A percentile compares a stretch with the other conserved stretches of the same genome.
Conservation (phyloP, 92 coral and sea anemone genomes). For the Micromussa lordhowensis region DNA sequence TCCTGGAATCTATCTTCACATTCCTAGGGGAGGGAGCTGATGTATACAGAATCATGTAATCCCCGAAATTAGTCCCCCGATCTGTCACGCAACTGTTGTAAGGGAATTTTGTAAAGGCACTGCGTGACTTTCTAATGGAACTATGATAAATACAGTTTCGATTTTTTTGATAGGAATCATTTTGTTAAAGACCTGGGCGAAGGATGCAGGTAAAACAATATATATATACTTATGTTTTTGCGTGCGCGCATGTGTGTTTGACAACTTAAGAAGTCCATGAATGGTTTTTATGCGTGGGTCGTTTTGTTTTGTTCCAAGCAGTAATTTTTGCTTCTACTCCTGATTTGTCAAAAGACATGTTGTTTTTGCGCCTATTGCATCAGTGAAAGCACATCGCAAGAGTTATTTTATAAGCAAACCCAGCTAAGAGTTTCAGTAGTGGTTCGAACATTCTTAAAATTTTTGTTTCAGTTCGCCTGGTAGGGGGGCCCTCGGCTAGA, state of each 20-base stretch:
- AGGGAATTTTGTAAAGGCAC: not conserved
- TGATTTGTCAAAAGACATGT: not conserved
- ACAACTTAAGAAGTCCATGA: no score
- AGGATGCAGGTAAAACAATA: constrained; percentile 15
- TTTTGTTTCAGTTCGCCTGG: constrained; percentile 32
- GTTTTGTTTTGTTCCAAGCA: no score
- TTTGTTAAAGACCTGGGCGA: constrained; percentile 15
- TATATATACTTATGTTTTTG: no score
- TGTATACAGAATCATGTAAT: no score
- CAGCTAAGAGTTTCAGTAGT: no score
- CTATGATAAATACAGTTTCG: not conserved
- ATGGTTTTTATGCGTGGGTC: no score
- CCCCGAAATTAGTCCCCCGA: no score
- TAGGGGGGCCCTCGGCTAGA: constrained; percentile 1
- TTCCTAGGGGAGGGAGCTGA: no score
- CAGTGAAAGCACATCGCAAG: not conserved
- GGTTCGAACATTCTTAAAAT: not conserved
- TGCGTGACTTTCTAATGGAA: no score
- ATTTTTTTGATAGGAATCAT: constrained; percentile 18
- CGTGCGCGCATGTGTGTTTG: no score
- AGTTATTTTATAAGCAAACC: no score
- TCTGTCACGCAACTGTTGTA: not conserved
- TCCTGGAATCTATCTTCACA: not conserved
- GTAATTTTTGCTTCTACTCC: not conserved
- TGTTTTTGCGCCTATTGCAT: not conserved